Percentiles rank a stretch among this genome's conserved stretches.
These are phyloP conservation scores for Calliphora vomitoria DNA, from an alignment of 2,888 invertebrate species.

Conservation along the genomic window DNA sequence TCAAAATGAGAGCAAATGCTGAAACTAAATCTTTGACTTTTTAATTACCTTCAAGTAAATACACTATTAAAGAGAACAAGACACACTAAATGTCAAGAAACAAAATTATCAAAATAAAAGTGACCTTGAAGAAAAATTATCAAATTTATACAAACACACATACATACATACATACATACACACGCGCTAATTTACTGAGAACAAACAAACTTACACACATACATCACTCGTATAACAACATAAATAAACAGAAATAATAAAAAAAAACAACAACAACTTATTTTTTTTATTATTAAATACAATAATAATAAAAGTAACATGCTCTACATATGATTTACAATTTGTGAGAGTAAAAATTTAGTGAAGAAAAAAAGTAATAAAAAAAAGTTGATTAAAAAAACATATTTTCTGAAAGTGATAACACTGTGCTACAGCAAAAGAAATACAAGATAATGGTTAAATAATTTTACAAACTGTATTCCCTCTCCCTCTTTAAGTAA, in stretches of 20 bases:
- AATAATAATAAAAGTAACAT: slow-evolving; percentile 43
- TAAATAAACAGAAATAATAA: slow-evolving; percentile 2
- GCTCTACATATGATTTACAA: slow-evolving; percentile 23
- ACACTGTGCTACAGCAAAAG: too few relatives aligned
- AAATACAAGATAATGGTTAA: too few relatives aligned
- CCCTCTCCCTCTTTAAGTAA: too few relatives aligned
- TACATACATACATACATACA: too few relatives aligned
- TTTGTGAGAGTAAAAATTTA: neutral
- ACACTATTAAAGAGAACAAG: neutral
- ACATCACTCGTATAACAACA: neutral
- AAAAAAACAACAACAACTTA: slow-evolving; percentile 3
- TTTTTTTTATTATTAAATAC: slow-evolving; percentile 15
- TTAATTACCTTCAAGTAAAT: slow-evolving; percentile 32
- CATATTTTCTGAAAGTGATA: too few relatives aligned
- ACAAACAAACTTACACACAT: neutral
- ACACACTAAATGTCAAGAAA: slow-evolving; percentile 48
- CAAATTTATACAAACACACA: slow-evolving; percentile 45
- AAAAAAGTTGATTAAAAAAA: too few relatives aligned
- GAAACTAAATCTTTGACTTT: slow-evolving; percentile 22
- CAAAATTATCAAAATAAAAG: slow-evolving; percentile 65
- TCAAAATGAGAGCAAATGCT: neutral
- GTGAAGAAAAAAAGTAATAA: too few relatives aligned
- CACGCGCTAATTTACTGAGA: slow-evolving; percentile 22
- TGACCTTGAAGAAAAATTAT: slow-evolving; percentile 65
- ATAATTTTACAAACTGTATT: too few relatives aligned